Conservation (phyloP, 2,888 invertebrate genomes). For the Metalampra italica region DNA sequence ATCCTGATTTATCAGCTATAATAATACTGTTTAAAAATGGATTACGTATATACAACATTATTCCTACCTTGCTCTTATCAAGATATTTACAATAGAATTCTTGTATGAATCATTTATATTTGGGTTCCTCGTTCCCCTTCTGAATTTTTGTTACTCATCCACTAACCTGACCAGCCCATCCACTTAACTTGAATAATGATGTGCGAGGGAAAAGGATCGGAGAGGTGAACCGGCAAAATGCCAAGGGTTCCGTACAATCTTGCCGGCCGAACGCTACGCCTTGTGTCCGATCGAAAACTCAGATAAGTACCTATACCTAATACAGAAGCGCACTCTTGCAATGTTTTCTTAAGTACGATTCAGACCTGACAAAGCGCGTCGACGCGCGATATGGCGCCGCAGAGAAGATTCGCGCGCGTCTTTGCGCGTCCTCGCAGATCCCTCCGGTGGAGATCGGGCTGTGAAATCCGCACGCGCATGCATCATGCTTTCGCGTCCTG, state of each 20-base stretch:
- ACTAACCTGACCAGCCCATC: constrained; percentile 61
- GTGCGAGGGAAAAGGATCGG: constrained; percentile 56
- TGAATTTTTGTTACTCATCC: constrained; percentile 63
- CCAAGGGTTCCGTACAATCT: constrained; percentile 28
- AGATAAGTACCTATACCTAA: neutral
- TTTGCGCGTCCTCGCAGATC: too few species aligned
- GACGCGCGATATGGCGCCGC: too few species aligned
- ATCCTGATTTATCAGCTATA: too few species aligned
- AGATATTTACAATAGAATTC: neutral
- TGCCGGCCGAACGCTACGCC: neutral
- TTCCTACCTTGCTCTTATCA: too few species aligned
- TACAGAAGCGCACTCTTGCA: neutral
- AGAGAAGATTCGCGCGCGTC: too few species aligned
- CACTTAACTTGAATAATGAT: constrained; percentile 75
- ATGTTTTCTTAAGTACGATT: neutral
- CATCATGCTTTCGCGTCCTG: too few species aligned
- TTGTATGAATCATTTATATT: neutral
- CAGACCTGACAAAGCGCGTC: too few species aligned
- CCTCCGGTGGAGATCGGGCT: too few species aligned
- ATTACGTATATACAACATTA: too few species aligned
- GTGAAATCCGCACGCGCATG: too few species aligned
- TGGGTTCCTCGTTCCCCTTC: constrained; percentile 24
- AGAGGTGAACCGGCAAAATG: constrained; percentile 54
- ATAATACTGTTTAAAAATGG: too few species aligned
- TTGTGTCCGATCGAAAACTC: neutral